These are phyloP conservation scores for Ruditapes philippinarum DNA, from an alignment of 1,140 invertebrate species.

Conservation along the genomic window DNA sequence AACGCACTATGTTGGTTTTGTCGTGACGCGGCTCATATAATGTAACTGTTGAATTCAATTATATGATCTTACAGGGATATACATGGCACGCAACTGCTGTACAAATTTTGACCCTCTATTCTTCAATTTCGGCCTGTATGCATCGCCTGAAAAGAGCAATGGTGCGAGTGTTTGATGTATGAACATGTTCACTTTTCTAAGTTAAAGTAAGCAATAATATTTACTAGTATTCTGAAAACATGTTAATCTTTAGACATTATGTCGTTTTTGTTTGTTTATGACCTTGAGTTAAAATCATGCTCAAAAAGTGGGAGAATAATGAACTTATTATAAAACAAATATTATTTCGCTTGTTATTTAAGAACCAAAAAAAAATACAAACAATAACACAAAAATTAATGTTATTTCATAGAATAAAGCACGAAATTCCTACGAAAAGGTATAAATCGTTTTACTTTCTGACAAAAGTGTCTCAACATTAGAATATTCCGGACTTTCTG, in stretches of 20 bases:
- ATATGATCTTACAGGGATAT: slow-evolving; percentile 15
- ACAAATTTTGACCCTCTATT: slow-evolving; percentile 16
- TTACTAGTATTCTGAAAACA: too few relatives aligned
- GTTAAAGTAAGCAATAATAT: too few relatives aligned
- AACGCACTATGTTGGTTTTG: too few relatives aligned
- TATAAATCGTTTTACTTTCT: neutral
- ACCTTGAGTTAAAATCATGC: neutral
- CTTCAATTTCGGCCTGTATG: slow-evolving; percentile 18
- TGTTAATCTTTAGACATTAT: too few relatives aligned
- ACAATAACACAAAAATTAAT: neutral
- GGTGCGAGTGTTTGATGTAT: too few relatives aligned
- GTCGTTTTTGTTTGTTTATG: neutral
- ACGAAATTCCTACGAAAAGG: too few relatives aligned
- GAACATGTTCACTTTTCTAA: too few relatives aligned
- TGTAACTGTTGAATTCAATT: too few relatives aligned
- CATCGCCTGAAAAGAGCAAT: slow-evolving; percentile 8
- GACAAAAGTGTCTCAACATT: neutral
- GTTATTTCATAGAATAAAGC: neutral
- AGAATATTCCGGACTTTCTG: neutral
- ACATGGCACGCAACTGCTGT: neutral
- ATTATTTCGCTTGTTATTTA: neutral
- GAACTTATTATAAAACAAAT: neutral
- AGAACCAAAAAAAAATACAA: neutral
- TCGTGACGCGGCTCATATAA: too few relatives aligned
- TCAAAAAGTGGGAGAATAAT: too few relatives aligned